Conservation (phyloP, 2,888 invertebrate genomes). For the Sarcophaga variegata region DNA sequence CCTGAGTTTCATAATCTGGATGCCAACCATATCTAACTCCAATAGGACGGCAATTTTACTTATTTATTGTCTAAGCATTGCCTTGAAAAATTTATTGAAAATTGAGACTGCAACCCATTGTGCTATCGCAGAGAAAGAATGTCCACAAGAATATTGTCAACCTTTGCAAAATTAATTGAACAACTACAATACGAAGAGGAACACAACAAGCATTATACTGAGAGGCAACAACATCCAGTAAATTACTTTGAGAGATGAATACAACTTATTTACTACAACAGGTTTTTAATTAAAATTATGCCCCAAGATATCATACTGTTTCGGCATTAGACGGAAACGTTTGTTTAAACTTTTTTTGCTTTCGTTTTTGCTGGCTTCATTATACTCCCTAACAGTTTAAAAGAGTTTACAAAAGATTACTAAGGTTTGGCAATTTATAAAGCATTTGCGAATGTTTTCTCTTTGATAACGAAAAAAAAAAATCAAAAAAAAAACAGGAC, state of each 20-base stretch:
- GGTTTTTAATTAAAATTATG: conserved; percentile 65
- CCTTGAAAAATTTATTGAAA: too few species aligned
- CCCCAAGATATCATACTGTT: conserved; percentile 35
- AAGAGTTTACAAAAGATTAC: conserved; percentile 12
- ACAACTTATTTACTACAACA: conserved; percentile 45
- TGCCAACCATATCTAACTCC: too few species aligned
- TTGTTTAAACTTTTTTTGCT: conserved; percentile 15
- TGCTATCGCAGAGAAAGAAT: conserved; percentile 14
- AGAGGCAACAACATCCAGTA: conserved; percentile 51
- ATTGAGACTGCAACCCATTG: neutral
- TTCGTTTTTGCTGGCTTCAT: conserved; percentile 6
- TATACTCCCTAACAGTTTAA: neutral
- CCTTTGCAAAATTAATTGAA: conserved; percentile 49
- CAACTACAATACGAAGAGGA: conserved; percentile 29
- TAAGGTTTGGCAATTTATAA: neutral
- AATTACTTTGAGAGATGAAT: conserved; percentile 50
- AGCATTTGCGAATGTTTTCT: neutral
- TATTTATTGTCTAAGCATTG: neutral
- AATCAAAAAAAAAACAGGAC: neutral
- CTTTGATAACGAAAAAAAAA: neutral
- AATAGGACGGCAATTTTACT: neutral
- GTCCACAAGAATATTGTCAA: conserved; percentile 53
- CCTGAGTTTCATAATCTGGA: too few species aligned
- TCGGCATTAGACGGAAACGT: neutral
- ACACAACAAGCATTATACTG: conserved; percentile 19